These are phyloP conservation scores for Alcedo atthis DNA, from an alignment of 2,797 vertebrate species.

Conservation along the genomic window DNA sequence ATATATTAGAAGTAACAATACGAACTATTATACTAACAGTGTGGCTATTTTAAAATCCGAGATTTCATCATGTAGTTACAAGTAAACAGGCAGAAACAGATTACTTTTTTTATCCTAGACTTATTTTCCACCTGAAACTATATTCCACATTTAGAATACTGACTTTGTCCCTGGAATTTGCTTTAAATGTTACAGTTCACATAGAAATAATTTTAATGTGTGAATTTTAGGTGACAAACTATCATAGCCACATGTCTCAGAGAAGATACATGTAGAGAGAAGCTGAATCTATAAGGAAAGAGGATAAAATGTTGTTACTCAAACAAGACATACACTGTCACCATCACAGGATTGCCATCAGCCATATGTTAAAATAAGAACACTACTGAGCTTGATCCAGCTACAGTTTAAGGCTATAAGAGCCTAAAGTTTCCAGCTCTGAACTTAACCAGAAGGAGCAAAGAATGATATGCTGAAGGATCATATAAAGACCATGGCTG, in stretches of 20 bases:
- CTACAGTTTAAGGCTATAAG: background rate
- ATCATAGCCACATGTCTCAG: background rate
- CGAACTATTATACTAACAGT: background rate
- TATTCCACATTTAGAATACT: background rate
- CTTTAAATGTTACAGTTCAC: background rate
- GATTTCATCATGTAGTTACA: background rate
- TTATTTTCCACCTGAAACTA: background rate
- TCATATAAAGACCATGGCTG: background rate
- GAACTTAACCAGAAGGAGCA: background rate
- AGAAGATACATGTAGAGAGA: background rate
- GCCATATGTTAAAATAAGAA: background rate
- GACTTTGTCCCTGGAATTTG: background rate
- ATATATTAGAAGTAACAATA: background rate
- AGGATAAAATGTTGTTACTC: background rate
- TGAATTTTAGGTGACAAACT: background rate
- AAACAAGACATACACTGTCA: background rate
- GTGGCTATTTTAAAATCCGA: background rate
- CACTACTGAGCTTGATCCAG: background rate
- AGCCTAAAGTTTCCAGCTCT: background rate
- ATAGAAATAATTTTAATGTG: background rate
- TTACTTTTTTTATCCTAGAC: background rate
- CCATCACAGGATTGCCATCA: accelerated
- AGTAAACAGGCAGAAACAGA: background rate
- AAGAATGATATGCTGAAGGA: background rate
- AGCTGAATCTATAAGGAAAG: background rate